These are phyloP conservation scores for Hyles euphorbiae DNA, from an alignment of 1,140 invertebrate genomes.

Conservation along the genomic window DNA sequence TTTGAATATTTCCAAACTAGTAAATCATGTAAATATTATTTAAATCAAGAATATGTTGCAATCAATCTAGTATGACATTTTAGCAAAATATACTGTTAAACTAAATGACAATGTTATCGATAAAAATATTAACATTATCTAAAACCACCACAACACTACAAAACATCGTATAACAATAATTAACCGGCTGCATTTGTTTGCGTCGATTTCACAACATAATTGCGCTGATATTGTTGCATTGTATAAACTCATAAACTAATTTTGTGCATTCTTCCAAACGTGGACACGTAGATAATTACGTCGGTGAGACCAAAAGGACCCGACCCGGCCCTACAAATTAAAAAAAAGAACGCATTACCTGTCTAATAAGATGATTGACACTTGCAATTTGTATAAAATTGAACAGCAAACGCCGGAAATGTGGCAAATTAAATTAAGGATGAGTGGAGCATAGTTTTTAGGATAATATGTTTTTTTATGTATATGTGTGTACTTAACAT, in stretches of 20 bases:
- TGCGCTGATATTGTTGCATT: conserved; percentile 48
- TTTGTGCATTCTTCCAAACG: conserved; percentile 42
- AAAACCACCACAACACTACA: conserved; percentile 17
- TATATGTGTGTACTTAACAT: too few relatives aligned
- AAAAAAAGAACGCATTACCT: conserved; percentile 35
- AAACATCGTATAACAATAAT: conserved; percentile 29
- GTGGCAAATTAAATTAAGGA: conserved; percentile 13
- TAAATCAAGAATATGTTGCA: too few relatives aligned
- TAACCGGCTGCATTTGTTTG: conserved; percentile 52
- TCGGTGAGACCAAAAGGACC: conserved; percentile 20
- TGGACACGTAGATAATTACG: conserved; percentile 40
- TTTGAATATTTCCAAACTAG: too few relatives aligned
- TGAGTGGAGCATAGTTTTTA: background rate
- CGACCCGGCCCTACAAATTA: conserved; percentile 24
- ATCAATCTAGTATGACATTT: too few relatives aligned
- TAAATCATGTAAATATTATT: too few relatives aligned
- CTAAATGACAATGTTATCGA: too few relatives aligned
- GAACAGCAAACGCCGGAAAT: conserved; percentile 17
- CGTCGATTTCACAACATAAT: conserved; percentile 56
- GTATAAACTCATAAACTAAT: conserved; percentile 69
- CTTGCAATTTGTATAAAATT: conserved; percentile 29
- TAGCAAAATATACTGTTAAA: too few relatives aligned
- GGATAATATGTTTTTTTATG: too few relatives aligned
- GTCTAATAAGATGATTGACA: conserved; percentile 66
- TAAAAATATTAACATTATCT: too few relatives aligned